These are phyloP conservation scores for Parnassius glacialis DNA, from an alignment of 2,888 invertebrate genomes.

Conservation along the genomic window DNA sequence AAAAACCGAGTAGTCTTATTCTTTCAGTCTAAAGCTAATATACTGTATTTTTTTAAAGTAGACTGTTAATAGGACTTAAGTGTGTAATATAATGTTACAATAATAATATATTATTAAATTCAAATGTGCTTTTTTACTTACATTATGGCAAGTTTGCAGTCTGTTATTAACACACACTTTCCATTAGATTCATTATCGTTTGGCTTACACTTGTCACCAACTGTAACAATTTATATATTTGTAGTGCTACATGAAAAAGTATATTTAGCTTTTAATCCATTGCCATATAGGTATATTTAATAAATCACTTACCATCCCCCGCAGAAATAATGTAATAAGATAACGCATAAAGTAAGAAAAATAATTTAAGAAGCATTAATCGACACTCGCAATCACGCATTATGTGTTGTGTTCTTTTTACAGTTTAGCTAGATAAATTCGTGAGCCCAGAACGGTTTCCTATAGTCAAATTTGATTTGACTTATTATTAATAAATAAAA, in stretches of 20 bases:
- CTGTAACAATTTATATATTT: slow-evolving; percentile 37
- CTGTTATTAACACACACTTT: slow-evolving; percentile 46
- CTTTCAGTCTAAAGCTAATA: not conserved
- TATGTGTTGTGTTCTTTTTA: no score
- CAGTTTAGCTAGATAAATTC: no score
- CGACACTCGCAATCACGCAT: slow-evolving; percentile 11
- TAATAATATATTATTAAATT: not conserved
- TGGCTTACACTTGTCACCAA: slow-evolving; percentile 56
- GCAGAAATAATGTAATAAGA: slow-evolving; percentile 5
- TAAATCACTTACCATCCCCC: slow-evolving; percentile 25
- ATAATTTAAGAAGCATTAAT: slow-evolving; percentile 10
- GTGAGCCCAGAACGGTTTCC: no score
- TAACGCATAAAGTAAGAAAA: slow-evolving; percentile 6
- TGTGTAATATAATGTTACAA: not conserved
- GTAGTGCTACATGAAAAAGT: not conserved
- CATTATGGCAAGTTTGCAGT: slow-evolving; percentile 59
- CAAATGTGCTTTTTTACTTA: slow-evolving; percentile 38
- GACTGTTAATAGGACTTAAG: no score
- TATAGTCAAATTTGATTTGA: no score
- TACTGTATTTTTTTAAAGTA: not conserved
- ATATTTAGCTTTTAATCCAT: no score
- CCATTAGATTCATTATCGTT: slow-evolving; percentile 47
- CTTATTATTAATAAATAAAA: no score
- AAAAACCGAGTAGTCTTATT: no score
- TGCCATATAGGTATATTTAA: not conserved